Percentiles rank a stretch among this genome's conserved stretches.
These are phyloP conservation scores for Drepanosiphum platanoidis DNA, from an alignment of 2,888 invertebrate genomes.

Conservation along the genomic window DNA sequence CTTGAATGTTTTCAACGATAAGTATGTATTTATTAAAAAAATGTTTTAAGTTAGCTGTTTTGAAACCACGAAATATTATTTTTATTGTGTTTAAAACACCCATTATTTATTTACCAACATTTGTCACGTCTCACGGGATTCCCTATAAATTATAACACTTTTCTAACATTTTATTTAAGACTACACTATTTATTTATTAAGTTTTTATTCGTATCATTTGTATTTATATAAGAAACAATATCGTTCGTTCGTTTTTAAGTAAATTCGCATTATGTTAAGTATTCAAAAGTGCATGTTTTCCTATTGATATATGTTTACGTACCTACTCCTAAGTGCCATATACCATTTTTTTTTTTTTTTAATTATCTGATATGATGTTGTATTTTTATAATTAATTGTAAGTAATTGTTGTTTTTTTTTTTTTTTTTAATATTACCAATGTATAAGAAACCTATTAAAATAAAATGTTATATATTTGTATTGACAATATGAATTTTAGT, in stretches of 20 bases:
- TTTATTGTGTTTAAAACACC: not conserved
- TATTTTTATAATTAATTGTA: not conserved
- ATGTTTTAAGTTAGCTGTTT: not conserved
- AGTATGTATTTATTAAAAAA: not conserved
- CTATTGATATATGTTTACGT: conserved; percentile 52
- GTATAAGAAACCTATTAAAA: conserved; percentile 51
- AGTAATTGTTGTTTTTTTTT: conserved; percentile 33
- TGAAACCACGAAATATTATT: conserved; percentile 2
- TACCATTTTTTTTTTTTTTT: conserved; percentile 32
- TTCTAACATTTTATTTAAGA: not conserved
- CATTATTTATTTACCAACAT: conserved; percentile 46
- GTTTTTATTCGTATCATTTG: conserved; percentile 5
- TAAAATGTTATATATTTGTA: conserved; percentile 38
- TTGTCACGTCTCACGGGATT: not conserved
- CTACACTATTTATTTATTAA: conserved; percentile 40
- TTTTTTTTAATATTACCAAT: conserved; percentile 20
- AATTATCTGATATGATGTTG: conserved; percentile 30
- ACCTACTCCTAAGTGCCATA: conserved; percentile 44
- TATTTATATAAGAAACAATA: not conserved
- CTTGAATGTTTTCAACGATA: conserved; percentile 9
- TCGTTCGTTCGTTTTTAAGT: conserved; percentile 3
- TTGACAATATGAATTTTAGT: not conserved
- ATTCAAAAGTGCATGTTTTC: conserved; percentile 40
- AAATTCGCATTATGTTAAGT: not conserved
- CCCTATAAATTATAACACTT: conserved; percentile 11